Conservation (phyloP, 2,797 vertebrate species). For the Megaceryle alcyon region DNA sequence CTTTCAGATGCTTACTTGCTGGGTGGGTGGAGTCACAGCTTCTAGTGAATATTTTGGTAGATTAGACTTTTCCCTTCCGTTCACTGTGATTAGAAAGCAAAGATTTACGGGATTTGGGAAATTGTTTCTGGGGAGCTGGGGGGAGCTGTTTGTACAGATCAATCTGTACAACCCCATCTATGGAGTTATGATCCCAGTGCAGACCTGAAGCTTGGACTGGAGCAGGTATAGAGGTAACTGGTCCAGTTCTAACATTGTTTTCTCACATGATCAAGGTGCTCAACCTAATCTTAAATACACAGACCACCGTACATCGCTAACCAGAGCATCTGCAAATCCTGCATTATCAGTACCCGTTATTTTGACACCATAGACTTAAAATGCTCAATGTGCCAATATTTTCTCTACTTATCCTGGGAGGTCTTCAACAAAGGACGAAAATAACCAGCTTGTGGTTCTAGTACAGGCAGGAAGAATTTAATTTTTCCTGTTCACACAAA, state of each 20-base stretch:
- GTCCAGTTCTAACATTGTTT: background rate
- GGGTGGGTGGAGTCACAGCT: background rate
- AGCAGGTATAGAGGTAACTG: background rate
- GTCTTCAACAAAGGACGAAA: slow-evolving; percentile 37
- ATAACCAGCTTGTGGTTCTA: slow-evolving; percentile 36
- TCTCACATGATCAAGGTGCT: background rate
- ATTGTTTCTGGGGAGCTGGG: background rate
- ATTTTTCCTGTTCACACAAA: slow-evolving; percentile 53
- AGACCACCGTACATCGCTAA: background rate
- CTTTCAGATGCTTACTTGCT: background rate
- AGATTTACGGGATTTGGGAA: background rate
- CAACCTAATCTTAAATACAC: background rate
- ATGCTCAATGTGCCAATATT: background rate
- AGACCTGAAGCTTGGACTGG: background rate
- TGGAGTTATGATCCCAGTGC: background rate
- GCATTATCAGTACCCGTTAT: background rate
- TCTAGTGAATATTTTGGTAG: background rate
- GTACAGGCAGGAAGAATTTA: slow-evolving; percentile 46
- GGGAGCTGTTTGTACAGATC: background rate
- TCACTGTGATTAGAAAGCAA: background rate
- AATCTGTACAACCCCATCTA: background rate
- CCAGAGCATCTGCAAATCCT: background rate
- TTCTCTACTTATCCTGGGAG: background rate
- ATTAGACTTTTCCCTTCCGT: background rate
- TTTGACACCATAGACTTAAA: background rate